Conservation (phyloP, 2,797 vertebrate genomes). For the Acanthiza pusilla region DNA sequence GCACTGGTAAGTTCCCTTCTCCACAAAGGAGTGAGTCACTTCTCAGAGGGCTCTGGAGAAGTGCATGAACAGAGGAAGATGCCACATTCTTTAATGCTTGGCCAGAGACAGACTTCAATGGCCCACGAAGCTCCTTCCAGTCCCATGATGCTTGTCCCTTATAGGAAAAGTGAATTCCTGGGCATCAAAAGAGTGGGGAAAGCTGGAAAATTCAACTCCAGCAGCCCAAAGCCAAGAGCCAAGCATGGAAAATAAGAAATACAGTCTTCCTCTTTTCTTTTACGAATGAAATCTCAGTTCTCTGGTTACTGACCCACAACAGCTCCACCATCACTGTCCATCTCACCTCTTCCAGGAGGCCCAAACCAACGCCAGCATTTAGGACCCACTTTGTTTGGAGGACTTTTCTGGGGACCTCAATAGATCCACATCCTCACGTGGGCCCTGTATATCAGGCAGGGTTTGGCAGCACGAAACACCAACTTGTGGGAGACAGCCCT, state of each 20-base stretch:
- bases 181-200: background rate
- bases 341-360: background rate
- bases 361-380: background rate
- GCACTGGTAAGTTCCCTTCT: background rate
- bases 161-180: slow-evolving; percentile 21
- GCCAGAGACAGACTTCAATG: background rate
- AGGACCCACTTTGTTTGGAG: background rate
- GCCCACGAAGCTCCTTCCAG: background rate
- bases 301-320: background rate
- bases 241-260: background rate
- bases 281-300: background rate
- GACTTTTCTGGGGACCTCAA: background rate
- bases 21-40: slow-evolving; percentile 30
- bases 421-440: accelerated
- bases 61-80: background rate
- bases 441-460: background rate
- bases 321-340: background rate
- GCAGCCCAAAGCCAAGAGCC: background rate
- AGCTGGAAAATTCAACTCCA: background rate
- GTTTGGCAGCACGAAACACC: background rate
- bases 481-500: background rate
- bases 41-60: background rate
- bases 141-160: background rate
- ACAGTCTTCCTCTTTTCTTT: background rate
- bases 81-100: background rate